phyloP scores from a whole-genome alignment of 1,140 invertebrate genomes.

The Steinernema feltiae region DNA sequence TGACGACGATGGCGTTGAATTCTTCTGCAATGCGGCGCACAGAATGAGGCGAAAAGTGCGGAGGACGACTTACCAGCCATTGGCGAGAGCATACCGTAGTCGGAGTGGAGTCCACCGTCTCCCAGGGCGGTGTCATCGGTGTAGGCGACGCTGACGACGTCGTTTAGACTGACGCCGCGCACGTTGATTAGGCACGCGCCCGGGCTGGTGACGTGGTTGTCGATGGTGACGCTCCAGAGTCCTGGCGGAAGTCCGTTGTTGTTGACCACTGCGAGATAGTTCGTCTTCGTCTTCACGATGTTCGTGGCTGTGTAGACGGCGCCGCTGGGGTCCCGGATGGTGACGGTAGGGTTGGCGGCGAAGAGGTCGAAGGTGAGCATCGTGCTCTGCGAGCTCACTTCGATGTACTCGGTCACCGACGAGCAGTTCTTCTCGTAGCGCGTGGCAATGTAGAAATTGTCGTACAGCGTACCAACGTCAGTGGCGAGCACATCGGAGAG shows the following conservation, averaged over 20 bases:
- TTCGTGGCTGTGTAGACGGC: not conserved
- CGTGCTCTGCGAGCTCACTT: slow-evolving; percentile 20
- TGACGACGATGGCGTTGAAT: slow-evolving; percentile 25
- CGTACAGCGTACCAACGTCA: slow-evolving; percentile 19
- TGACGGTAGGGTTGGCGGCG: slow-evolving; percentile 11
- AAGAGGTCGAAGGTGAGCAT: slow-evolving; percentile 21
- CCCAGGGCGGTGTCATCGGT: slow-evolving; percentile 21
- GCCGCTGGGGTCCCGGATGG: not conserved
- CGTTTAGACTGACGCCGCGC: slow-evolving; percentile 16
- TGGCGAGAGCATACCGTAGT: not conserved
- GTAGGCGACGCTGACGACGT: slow-evolving; percentile 25
- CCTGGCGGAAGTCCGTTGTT: slow-evolving; percentile 16
- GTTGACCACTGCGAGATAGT: not conserved
- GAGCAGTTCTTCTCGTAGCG: slow-evolving; percentile 25
- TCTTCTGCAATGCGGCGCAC: not conserved
- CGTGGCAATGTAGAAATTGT: slow-evolving; percentile 25
- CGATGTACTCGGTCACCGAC: slow-evolving; percentile 22
- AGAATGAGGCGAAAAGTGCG: not conserved
- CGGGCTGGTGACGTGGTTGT: slow-evolving; percentile 13
- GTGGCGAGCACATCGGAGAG: slow-evolving; percentile 9
- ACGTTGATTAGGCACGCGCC: slow-evolving; percentile 23
- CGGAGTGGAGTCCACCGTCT: slow-evolving; percentile 19
- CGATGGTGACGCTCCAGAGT: slow-evolving; percentile 26
- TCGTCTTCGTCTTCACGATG: slow-evolving; percentile 24
- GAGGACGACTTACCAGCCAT: not conserved